phyloP scores from a whole-genome alignment of 2,888 invertebrate species.

The Amphipoea oculea region DNA sequence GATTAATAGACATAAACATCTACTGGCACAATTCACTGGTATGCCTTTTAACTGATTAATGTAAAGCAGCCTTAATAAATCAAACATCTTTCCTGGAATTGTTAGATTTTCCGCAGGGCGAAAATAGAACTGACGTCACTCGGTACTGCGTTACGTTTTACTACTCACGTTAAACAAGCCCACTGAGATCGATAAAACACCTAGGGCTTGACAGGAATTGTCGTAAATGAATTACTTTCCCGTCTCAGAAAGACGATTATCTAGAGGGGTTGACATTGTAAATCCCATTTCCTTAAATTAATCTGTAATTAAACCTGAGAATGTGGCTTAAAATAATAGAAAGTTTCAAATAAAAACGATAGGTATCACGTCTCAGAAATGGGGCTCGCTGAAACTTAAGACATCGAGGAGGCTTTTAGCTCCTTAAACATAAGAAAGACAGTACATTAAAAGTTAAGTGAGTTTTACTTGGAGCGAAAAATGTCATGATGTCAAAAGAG shows the following conservation, averaged over 20 bases:
- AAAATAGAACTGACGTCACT: constrained; percentile 63
- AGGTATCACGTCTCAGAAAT: constrained; percentile 48
- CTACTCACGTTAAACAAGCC: constrained; percentile 58
- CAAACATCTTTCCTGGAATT: constrained; percentile 61
- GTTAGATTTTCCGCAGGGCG: constrained; percentile 49
- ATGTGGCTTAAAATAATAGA: constrained; percentile 46
- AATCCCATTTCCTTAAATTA: constrained; percentile 47
- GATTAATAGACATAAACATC: constrained; percentile 30
- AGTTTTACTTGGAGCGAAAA: constrained; percentile 43
- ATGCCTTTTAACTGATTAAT: constrained; percentile 40
- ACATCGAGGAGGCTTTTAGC: constrained; percentile 59
- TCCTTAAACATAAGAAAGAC: constrained; percentile 50
- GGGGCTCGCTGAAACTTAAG: constrained; percentile 52
- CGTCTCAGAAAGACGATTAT: constrained; percentile 47
- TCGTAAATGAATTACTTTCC: constrained; percentile 59
- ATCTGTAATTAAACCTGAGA: constrained; percentile 47
- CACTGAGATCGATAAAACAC: constrained; percentile 60
- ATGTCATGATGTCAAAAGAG: constrained; percentile 32
- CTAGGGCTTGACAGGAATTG: constrained; percentile 58
- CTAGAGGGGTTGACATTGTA: constrained; percentile 34
- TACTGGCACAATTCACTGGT: constrained; percentile 15
- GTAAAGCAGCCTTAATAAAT: constrained; percentile 53
- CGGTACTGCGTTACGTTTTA: constrained; percentile 58
- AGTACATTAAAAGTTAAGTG: constrained; percentile 56
- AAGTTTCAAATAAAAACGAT: constrained; percentile 46